Percentiles rank a stretch among this genome's conserved stretches.
phyloP scores from a whole-genome alignment of 2,888 invertebrate species.

The Zygaena filipendulae region DNA sequence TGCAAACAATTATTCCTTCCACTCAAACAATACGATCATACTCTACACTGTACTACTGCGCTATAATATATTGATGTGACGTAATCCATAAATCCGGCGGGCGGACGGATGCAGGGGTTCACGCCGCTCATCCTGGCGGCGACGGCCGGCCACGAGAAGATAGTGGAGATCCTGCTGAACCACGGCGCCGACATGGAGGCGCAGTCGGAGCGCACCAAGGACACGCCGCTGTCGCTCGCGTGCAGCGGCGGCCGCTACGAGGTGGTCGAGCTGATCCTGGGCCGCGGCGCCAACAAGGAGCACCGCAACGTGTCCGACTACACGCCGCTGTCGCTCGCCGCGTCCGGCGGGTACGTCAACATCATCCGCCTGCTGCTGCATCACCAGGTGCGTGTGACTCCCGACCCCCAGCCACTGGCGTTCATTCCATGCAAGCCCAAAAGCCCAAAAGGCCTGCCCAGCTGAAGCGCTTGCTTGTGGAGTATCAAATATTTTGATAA shows the following conservation, averaged over 20 bases:
- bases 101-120: constrained; percentile 81
- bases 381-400: constrained; percentile 78
- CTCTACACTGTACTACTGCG: too few species aligned
- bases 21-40: too few species aligned
- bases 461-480: too few species aligned
- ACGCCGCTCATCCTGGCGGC: constrained; percentile 97
- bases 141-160: constrained; percentile 84
- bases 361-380: constrained; percentile 94
- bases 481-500: too few species aligned
- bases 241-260: constrained; percentile 98
- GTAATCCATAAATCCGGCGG: too few species aligned
- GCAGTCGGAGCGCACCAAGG: constrained; percentile 98
- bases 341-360: constrained; percentile 98
- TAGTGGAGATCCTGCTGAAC: constrained; percentile 93
- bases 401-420: too few species aligned
- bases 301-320: constrained; percentile 99
- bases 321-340: constrained; percentile 98
- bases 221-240: constrained; percentile 96
- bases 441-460: too few species aligned
- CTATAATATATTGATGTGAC: too few species aligned
- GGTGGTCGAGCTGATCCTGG: constrained; percentile 91
- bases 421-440: too few species aligned
- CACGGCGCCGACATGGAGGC: constrained; percentile 98
- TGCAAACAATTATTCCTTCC: too few species aligned
- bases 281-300: constrained; percentile 94